Evolutionary conservation across 2,888 invertebrate species (phyloP).

Genomic region (Acrocera orbiculus): DNA sequence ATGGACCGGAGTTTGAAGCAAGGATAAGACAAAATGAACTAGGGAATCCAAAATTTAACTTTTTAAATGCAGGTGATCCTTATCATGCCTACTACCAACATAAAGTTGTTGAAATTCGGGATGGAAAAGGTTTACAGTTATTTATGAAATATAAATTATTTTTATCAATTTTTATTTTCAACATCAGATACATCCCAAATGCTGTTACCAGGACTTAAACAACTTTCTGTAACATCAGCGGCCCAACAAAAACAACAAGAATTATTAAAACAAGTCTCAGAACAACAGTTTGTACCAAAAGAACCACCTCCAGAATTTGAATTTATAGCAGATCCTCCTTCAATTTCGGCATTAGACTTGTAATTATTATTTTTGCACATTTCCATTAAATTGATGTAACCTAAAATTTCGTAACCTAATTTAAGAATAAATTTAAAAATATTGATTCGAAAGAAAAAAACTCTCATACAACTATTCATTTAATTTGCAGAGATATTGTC

Average conservation of each 20-base stretch:
- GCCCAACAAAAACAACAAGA: constrained; percentile 79
- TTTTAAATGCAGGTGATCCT: constrained; percentile 88
- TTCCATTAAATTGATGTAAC: neutral
- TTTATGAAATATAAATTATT: neutral
- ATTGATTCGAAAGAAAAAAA: no score
- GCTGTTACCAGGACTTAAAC: constrained; percentile 34
- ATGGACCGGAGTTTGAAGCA: constrained; percentile 97
- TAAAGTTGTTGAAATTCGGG: constrained; percentile 89
- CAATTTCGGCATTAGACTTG: constrained; percentile 93
- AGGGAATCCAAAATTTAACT: constrained; percentile 97
- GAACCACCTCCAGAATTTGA: constrained; percentile 86
- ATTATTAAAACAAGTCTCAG: constrained; percentile 67
- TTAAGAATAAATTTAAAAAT: neutral
- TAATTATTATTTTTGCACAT: constrained; percentile 34
- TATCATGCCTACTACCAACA: constrained; percentile 99
- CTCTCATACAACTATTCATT: constrained; percentile 5
- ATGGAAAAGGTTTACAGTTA: constrained; percentile 51
- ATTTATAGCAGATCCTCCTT: constrained; percentile 93
- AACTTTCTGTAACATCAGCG: constrained; percentile 49
- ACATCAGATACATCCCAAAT: constrained; percentile 16
- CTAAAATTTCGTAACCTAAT: neutral
- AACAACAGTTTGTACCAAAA: constrained; percentile 74
- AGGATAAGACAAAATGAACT: constrained; percentile 95
- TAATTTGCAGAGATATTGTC: constrained; percentile 66
- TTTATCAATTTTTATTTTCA: constrained; percentile 6